A percentile compares a stretch with the other conserved stretches of the same genome.
Evolutionary conservation across 2,888 invertebrate genomes (phyloP).

Genomic region (Lucinisca nassula): DNA sequence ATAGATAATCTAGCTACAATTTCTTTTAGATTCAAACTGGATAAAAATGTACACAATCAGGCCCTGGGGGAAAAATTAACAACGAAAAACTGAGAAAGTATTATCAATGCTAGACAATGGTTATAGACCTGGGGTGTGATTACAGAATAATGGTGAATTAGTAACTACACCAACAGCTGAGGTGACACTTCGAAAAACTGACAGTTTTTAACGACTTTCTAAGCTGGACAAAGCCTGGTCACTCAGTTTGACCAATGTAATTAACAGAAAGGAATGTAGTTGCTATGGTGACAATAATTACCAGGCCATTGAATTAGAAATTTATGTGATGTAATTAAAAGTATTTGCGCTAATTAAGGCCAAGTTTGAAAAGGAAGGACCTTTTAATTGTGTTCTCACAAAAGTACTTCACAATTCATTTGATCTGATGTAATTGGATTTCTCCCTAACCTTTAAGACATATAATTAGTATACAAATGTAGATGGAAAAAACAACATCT

Average conservation of each 20-base stretch:
- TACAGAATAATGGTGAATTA: conserved; percentile 17
- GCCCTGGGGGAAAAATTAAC: neutral
- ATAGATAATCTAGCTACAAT: neutral
- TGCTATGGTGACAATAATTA: conserved; percentile 68
- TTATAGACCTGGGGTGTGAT: neutral
- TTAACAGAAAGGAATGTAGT: conserved; percentile 71
- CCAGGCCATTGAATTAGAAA: conserved; percentile 68
- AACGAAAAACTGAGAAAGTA: neutral
- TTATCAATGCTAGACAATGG: neutral
- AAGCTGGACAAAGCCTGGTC: conserved; percentile 67
- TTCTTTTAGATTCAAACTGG: neutral
- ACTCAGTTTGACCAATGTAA: conserved; percentile 59
- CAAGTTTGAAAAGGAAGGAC: neutral
- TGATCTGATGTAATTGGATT: neutral
- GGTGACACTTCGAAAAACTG: conserved; percentile 9
- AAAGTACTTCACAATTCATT: conserved; percentile 1
- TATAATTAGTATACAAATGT: neutral
- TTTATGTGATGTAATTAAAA: conserved; percentile 71
- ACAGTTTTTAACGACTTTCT: conserved; percentile 60
- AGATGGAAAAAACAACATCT: neutral
- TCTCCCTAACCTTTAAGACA: neutral
- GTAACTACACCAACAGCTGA: conserved; percentile 1
- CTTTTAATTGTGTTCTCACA: conserved; percentile 2
- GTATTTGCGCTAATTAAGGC: conserved; percentile 21
- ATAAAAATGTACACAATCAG: neutral